Evolutionary conservation across 2,797 vertebrate genomes (phyloP).

Genomic region (Trachops cirrhosus): DNA sequence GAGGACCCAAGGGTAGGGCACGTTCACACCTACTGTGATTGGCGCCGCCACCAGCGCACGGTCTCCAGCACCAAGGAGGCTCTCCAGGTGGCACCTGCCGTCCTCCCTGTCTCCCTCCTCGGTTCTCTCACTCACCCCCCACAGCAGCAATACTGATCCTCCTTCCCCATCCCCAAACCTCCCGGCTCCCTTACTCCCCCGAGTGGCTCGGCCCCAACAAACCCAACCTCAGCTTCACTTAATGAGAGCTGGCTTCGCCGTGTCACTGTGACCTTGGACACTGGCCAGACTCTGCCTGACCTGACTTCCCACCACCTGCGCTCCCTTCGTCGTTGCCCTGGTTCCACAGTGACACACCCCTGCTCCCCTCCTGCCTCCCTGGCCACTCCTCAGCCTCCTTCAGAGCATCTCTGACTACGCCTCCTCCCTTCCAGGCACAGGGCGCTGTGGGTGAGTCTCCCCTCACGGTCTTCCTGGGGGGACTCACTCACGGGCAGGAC

Average conservation of each 20-base stretch:
- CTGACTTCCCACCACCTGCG: neutral
- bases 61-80: neutral
- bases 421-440: neutral
- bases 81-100: neutral
- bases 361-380: neutral
- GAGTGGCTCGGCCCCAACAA: neutral
- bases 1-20: neutral
- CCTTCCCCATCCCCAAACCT: neutral
- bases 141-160: neutral
- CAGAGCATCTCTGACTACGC: neutral
- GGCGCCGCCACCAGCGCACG: neutral
- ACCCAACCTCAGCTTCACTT: neutral
- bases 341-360: neutral
- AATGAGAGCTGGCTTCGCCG: neutral
- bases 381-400: neutral
- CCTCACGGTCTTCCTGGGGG: neutral
- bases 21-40: neutral
- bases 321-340: neutral
- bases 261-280: neutral
- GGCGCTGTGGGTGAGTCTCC: no score
- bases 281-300: neutral
- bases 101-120: neutral
- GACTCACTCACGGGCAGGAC: neutral
- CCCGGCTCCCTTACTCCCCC: neutral
- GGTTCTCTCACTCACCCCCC: neutral